Evolutionary conservation across 2,797 vertebrate genomes (phyloP), one percentile per base, ranked within the genome.

Genomic region (Halcyon smyrnensis): DNA sequence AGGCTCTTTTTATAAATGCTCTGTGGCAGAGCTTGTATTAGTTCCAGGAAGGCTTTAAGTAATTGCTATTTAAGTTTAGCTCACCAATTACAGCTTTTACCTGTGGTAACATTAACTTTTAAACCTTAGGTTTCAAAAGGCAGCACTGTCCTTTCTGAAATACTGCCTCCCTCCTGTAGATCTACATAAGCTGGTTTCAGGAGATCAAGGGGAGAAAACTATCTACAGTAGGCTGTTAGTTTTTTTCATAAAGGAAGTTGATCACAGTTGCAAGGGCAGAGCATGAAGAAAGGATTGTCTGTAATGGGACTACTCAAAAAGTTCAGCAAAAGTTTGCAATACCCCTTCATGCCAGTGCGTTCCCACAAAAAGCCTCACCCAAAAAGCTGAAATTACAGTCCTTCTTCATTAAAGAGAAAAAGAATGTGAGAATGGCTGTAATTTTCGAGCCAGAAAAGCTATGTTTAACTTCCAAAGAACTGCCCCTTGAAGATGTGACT

Each of bases 331-430:
- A 89, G 48, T 77, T 95, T 90, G 90, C 62, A 80, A 80, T 73
- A 87, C 86, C 75, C 92, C 71, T 90, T 89, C 67, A 14, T 77
- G 86, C 62, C 86, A 91, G n/a, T 2, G 2, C 6, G 2, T 95
- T 94, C 80, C 70, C 79, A 65, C 75, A 67, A 64, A 80, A 54
- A 89, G 43, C 78, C 90, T 94, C 65, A 75, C 68, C 78, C 91
- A 74, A 59, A 82, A 84, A 78, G 54, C 60, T 94, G 78, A 93
- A 95, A 96, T 95, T 93, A 89, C 68, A 89, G 86, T 64, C 64
- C 45, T 85, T 46, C 46, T 71, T 1, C 0, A 8, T 89, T 85
- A 82, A 65, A 92, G 53, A 59, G 43, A 86, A 91, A 88, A 91
- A 84, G n/a, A 83, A 59, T 48, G 34, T 53, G 78, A 81, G 34